These are phyloP conservation scores for Eupeodes luniger DNA, from an alignment of 2,888 invertebrate species.

Conservation along the genomic window DNA sequence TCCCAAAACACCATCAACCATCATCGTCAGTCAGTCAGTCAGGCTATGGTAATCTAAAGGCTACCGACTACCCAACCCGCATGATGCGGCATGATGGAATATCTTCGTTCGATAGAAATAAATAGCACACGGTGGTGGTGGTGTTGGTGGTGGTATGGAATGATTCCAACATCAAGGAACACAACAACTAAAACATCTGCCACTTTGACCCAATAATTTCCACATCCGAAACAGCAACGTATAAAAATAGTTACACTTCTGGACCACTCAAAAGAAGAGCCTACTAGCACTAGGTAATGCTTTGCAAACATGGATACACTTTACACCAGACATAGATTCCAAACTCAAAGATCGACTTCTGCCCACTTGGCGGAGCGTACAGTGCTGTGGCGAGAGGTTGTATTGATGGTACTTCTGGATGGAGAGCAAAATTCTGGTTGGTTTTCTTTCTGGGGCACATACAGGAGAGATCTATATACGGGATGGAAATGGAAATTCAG, in stretches of 20 bases:
- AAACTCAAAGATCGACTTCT: slow-evolving; percentile 66
- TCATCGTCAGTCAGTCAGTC: slow-evolving; percentile 3
- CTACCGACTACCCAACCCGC: slow-evolving; percentile 28
- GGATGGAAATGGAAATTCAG: slow-evolving; percentile 48
- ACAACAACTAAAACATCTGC: slow-evolving; percentile 60
- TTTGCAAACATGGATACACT: slow-evolving; percentile 53
- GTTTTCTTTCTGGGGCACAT: slow-evolving; percentile 61
- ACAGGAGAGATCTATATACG: slow-evolving; percentile 45
- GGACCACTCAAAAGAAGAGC: slow-evolving; percentile 61
- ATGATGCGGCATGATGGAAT: slow-evolving; percentile 50
- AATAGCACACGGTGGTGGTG: slow-evolving; percentile 39
- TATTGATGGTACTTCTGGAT: slow-evolving; percentile 36
- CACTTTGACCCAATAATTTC: slow-evolving; percentile 75
- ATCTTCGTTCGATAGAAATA: slow-evolving; percentile 30
- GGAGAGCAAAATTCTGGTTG: slow-evolving; percentile 33
- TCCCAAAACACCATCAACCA: slow-evolving; percentile 39
- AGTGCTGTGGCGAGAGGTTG: slow-evolving; percentile 27
- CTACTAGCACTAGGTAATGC: slow-evolving; percentile 35
- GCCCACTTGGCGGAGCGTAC: slow-evolving; percentile 44
- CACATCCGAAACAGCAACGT: slow-evolving; percentile 60
- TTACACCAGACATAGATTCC: slow-evolving; percentile 47
- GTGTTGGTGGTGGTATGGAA: slow-evolving; percentile 8
- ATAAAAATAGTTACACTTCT: slow-evolving; percentile 73
- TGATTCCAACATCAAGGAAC: slow-evolving; percentile 48
- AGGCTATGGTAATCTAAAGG: slow-evolving; percentile 38